Evolutionary conservation across 2,113 vertebrate genomes (phyloP).

Genomic region (Notarius lentiginosus): DNA sequence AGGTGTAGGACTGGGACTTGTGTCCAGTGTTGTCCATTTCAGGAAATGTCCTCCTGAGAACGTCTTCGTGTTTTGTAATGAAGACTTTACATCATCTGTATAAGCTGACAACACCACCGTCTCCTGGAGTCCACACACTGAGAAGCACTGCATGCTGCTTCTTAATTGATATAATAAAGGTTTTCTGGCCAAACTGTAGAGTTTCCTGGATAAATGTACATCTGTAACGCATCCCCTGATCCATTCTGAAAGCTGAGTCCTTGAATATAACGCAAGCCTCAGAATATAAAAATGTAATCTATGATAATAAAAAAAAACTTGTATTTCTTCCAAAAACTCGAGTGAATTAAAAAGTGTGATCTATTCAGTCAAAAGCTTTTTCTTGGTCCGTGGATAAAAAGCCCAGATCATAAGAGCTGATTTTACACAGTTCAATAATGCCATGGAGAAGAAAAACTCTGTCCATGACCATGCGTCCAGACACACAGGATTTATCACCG

Average conservation of each 20-base stretch:
- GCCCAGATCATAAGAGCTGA: background rate
- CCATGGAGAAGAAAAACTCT: background rate
- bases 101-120: no score
- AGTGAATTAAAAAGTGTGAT: background rate
- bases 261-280: background rate
- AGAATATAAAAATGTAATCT: background rate
- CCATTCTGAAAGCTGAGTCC: background rate
- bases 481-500: background rate
- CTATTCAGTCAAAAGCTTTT: background rate
- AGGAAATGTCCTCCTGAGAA: no score
- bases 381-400: background rate
- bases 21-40: no score
- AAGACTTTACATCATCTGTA: no score
- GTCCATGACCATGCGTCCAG: background rate
- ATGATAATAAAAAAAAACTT: background rate
- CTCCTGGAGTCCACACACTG: background rate
- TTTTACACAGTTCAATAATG: background rate
- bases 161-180: background rate
- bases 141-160: background rate
- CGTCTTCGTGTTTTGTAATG: no score
- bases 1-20: no score
- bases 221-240: background rate
- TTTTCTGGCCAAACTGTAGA: background rate
- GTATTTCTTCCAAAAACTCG: background rate
- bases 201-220: background rate